These are phyloP conservation scores for Ernsta delagoae DNA, from an alignment of 2,888 invertebrate genomes.

Conservation along the genomic window DNA sequence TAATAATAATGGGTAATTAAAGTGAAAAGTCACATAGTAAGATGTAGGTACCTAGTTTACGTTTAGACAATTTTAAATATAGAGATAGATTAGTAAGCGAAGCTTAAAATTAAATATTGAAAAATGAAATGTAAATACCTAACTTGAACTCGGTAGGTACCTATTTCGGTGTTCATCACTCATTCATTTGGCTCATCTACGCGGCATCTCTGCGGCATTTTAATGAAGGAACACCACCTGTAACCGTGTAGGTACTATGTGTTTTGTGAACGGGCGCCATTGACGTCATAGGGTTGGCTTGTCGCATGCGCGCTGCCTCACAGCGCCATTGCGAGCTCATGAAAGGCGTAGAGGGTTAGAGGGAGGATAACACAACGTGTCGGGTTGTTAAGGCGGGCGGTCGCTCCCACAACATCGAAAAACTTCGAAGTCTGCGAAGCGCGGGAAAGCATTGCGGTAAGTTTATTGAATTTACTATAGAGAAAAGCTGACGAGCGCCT, in stretches of 20 bases:
- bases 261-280: constrained; percentile 78
- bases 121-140: not conserved
- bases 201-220: constrained; percentile 46
- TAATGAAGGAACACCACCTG: constrained; percentile 68
- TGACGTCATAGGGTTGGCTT: constrained; percentile 74
- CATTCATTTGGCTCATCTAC: constrained; percentile 13
- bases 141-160: not conserved
- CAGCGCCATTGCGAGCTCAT: constrained; percentile 48
- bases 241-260: constrained; percentile 46
- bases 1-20: too few relatives aligned
- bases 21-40: too few relatives aligned
- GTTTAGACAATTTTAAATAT: too few relatives aligned
- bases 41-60: too few relatives aligned
- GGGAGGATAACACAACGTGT: constrained; percentile 57
- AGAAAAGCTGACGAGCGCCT: not conserved
- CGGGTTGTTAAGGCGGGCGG: constrained; percentile 60
- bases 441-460: constrained; percentile 72
- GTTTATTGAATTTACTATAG: constrained; percentile 44
- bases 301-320: constrained; percentile 59
- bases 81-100: too few relatives aligned
- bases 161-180: constrained; percentile 15
- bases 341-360: constrained; percentile 31
- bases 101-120: not conserved
- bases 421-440: constrained; percentile 52
- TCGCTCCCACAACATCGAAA: constrained; percentile 50